A percentile compares a stretch with the other conserved stretches of the same genome.
phyloP scores from a whole-genome alignment of 2,113 vertebrate species.

The Lagopus muta region DNA sequence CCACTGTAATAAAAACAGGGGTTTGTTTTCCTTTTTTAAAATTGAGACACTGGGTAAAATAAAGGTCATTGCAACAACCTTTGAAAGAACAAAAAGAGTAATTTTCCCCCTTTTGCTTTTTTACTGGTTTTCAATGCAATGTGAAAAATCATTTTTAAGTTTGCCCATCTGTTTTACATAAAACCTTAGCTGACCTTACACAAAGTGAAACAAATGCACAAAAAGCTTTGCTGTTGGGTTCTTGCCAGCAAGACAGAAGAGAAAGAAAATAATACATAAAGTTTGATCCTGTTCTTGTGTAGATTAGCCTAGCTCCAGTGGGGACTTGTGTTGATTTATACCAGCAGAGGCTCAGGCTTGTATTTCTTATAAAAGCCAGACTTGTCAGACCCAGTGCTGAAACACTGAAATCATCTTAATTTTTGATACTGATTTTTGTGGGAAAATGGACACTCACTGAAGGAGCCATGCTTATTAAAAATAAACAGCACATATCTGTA shows the following conservation, averaged over 20 bases:
- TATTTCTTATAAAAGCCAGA: conserved; percentile 11
- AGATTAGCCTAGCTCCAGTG: conserved; percentile 56
- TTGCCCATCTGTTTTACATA: conserved; percentile 65
- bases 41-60: conserved; percentile 49
- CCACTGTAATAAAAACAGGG: conserved; percentile 10
- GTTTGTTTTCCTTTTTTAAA: conserved; percentile 24
- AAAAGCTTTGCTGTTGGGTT: conserved; percentile 43
- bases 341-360: not conserved
- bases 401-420: not conserved
- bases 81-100: conserved; percentile 20
- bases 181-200: conserved; percentile 65
- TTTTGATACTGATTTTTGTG: not conserved
- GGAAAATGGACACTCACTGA: not conserved
- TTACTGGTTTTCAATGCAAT: conserved; percentile 40
- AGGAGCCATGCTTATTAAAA: not conserved
- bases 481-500: accelerated
- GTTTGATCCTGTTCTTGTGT: conserved; percentile 48
- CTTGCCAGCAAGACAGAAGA: conserved; percentile 24
- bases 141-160: conserved; percentile 68
- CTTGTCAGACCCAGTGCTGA: not conserved
- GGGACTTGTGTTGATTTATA: conserved; percentile 52
- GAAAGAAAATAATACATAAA: conserved; percentile 37
- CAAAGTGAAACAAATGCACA: conserved; percentile 65
- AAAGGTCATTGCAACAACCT: conserved; percentile 40
- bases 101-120: conserved; percentile 20